phyloP scores from a whole-genome alignment of 2,888 invertebrate genomes.

The Bugula neritina region DNA sequence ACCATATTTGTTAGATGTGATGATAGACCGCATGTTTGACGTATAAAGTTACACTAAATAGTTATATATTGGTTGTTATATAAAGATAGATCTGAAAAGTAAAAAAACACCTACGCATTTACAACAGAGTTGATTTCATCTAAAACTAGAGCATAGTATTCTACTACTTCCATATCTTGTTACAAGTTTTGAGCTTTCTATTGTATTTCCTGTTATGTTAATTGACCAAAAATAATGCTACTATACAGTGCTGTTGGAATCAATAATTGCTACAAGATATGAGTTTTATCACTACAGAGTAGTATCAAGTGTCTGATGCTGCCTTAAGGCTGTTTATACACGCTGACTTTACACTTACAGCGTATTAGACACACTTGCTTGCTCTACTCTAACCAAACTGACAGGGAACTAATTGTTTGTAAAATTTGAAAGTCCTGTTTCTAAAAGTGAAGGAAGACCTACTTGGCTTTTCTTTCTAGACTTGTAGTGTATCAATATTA shows the following conservation, averaged over 20 bases:
- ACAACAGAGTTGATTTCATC: too few species aligned
- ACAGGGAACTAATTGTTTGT: not conserved
- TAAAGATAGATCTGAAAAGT: too few species aligned
- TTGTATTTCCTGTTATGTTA: slow-evolving; percentile 21
- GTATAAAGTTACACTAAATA: too few species aligned
- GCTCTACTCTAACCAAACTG: not conserved
- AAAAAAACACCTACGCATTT: too few species aligned
- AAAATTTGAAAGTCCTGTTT: not conserved
- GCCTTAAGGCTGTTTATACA: not conserved
- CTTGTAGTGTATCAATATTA: too few species aligned
- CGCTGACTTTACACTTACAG: not conserved
- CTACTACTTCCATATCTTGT: not conserved
- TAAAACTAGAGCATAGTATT: too few species aligned
- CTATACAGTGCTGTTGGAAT: not conserved
- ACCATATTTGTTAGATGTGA: too few species aligned
- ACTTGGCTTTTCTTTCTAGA: not conserved
- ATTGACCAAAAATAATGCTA: slow-evolving; percentile 1
- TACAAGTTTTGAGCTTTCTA: not conserved
- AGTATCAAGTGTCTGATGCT: not conserved
- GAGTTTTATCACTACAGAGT: not conserved
- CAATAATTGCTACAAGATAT: not conserved
- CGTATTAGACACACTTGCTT: not conserved
- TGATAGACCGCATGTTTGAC: too few species aligned
- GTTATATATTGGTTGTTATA: too few species aligned
- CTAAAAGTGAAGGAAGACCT: not conserved